phyloP scores from a whole-genome alignment of 2,113 vertebrate species.

The Mesoclemmys tuberculata region DNA sequence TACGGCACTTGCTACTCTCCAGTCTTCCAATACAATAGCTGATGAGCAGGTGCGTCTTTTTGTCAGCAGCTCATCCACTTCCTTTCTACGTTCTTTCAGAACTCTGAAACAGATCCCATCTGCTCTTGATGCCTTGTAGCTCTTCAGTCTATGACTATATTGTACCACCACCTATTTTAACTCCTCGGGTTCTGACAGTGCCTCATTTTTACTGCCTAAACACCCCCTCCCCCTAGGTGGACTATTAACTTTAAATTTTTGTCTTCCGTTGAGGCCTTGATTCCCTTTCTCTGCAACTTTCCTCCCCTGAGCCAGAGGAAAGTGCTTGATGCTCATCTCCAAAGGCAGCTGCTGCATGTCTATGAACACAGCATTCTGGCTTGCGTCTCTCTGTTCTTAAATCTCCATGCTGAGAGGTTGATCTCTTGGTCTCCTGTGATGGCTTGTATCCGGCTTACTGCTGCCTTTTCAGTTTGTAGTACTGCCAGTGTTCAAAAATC shows the following conservation, averaged over 20 bases:
- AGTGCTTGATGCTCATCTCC: not conserved
- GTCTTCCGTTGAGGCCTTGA: not conserved
- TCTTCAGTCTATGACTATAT: constrained; percentile 64
- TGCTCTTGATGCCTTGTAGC: constrained; percentile 62
- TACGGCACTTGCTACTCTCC: constrained; percentile 71
- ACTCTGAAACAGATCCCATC: constrained; percentile 67
- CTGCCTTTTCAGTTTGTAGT: not conserved
- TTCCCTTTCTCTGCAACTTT: not conserved
- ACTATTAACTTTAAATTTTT: fast-evolving
- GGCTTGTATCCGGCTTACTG: not conserved
- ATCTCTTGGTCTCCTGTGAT: not conserved
- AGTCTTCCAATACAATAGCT: constrained; percentile 4
- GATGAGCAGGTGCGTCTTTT: constrained; percentile 59
- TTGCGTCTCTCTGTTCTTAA: not conserved
- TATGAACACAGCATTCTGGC: not conserved
- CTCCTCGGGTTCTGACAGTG: constrained; percentile 58
- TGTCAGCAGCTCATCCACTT: constrained; percentile 68
- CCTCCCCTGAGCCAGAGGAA: not conserved
- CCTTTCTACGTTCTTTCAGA: constrained; percentile 66
- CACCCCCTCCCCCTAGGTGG: fast-evolving
- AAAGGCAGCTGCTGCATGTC: not conserved
- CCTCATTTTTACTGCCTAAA: constrained; percentile 44
- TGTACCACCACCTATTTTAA: constrained; percentile 59
- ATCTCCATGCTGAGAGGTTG: not conserved
- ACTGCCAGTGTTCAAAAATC: not conserved